Evolutionary conservation across 2,113 vertebrate genomes (phyloP).

Genomic region (Eudyptes chrysolophus): DNA sequence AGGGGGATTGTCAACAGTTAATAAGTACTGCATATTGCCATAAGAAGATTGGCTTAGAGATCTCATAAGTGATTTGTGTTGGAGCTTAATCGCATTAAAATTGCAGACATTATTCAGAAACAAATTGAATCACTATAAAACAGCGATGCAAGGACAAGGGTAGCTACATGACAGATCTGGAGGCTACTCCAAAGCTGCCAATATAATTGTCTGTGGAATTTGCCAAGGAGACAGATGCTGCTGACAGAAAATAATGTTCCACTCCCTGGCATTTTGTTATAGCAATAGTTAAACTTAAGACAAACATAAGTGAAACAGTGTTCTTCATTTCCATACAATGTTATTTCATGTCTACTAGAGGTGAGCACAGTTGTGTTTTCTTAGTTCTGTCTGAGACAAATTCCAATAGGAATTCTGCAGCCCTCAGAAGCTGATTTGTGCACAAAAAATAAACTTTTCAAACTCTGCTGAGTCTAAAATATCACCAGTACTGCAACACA

Average conservation of each 20-base stretch:
- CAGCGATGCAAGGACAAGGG: background rate
- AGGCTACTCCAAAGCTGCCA: conserved; percentile 11
- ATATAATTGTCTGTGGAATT: background rate
- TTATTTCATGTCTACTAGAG: background rate
- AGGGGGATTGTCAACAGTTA: conserved; percentile 7
- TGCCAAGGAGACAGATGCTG: conserved; percentile 28
- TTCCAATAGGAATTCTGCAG: background rate
- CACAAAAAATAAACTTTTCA: background rate
- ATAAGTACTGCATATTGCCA: background rate
- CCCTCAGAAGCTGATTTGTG: background rate
- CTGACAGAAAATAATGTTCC: background rate
- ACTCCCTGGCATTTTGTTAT: background rate
- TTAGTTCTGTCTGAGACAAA: background rate
- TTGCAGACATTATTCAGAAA: conserved; percentile 51
- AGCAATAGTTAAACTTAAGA: background rate
- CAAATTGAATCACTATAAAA: conserved; percentile 52
- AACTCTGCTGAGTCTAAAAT: background rate
- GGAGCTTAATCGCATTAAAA: conserved; percentile 49
- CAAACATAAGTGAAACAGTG: background rate
- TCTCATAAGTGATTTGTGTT: conserved; percentile 41
- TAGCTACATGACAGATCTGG: background rate
- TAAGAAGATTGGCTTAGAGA: conserved; percentile 29
- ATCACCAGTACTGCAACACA: background rate
- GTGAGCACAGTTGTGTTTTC: background rate
- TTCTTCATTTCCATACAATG: background rate